Evolutionary conservation across 2,113 vertebrate genomes (phyloP), one percentile per base, ranked within the genome.

Genomic region (Nesoenas mayeri): DNA sequence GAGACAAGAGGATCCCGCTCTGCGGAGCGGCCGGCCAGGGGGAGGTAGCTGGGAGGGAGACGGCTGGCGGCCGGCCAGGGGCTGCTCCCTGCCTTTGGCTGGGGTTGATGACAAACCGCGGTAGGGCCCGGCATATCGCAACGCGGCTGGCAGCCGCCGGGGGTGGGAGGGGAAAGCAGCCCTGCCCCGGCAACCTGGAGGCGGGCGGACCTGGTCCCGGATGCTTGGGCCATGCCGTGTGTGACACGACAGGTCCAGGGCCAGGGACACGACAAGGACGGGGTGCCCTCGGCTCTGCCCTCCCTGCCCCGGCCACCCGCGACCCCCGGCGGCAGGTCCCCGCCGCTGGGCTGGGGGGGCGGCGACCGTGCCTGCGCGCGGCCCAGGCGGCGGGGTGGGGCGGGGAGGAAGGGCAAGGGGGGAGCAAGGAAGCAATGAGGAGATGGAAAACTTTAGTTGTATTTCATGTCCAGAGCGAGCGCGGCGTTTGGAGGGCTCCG

Each of bases 1-100:
- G 94, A 97, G 98, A 96, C 98, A 98, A 98, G 97, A 97, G 95
- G 97, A 97, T 91, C 85, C 94, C 88, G 96, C 89, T 94, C 74
- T 86, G 95, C 94, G 32, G 82, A 90, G 96, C 86, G 79, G 93
- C 88, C 97, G 88, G 87, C 89, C 40, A 26, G 74, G 79, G 98
- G 98, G 98, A 96, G 97, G 98, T 95, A 97, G 96, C 98, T 73
- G 87, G 34, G 91, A 97, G 95, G 94, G 85, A 96, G 96, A 65
- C 64, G 92, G 67, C 94, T 97, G 98, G 98, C 96, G 10, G 31
- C 70, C 21, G 5, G 97, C 98, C 98, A 97, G 88, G 90, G 95
- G 93, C 97, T 92, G 97, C 96, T 97, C 96, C 88, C 91, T 36
- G 89, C 83, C 70, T 93, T 86, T 60, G 97, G 67, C 96, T 44